Percentiles rank a stretch among this genome's conserved stretches.
Evolutionary conservation across 2,797 vertebrate genomes (phyloP).

Genomic region (Clamator glandarius): DNA sequence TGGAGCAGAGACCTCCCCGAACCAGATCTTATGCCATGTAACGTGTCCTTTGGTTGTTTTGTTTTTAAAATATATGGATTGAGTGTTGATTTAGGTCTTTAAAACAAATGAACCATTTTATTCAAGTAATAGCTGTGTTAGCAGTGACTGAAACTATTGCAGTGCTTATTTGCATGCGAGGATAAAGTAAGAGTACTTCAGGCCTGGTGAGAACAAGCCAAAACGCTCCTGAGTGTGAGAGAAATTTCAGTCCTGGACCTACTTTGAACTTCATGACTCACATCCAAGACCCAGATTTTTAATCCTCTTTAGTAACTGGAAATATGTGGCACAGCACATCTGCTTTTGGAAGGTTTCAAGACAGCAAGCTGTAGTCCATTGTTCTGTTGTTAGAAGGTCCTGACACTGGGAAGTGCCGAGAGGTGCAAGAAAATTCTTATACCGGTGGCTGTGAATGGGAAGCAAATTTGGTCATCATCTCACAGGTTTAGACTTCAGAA

Average conservation of each 20-base stretch:
- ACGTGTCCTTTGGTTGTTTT: not conserved
- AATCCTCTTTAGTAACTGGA: not conserved
- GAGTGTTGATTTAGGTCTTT: conserved; percentile 43
- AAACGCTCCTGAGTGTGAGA: not conserved
- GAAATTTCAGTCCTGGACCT: conserved; percentile 31
- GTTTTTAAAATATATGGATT: conserved; percentile 29
- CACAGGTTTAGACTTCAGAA: not conserved
- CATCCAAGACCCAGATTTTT: not conserved
- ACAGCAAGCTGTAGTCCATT: not conserved
- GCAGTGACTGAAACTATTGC: not conserved
- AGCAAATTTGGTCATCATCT: not conserved
- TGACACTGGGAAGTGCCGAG: not conserved
- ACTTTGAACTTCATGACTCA: conserved; percentile 1
- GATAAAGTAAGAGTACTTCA: conserved; percentile 31
- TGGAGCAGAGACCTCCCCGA: not conserved
- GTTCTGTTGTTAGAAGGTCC: not conserved
- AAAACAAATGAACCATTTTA: conserved; percentile 58
- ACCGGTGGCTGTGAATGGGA: not conserved
- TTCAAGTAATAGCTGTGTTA: conserved; percentile 34
- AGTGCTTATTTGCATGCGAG: conserved; percentile 12
- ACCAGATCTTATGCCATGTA: not conserved
- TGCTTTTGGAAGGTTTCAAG: not conserved
- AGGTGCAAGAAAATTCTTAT: not conserved
- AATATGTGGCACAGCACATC: not conserved
- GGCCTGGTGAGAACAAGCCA: not conserved